phyloP scores from a whole-genome alignment of 1,140 invertebrate genomes.

The Littorina saxatilis region DNA sequence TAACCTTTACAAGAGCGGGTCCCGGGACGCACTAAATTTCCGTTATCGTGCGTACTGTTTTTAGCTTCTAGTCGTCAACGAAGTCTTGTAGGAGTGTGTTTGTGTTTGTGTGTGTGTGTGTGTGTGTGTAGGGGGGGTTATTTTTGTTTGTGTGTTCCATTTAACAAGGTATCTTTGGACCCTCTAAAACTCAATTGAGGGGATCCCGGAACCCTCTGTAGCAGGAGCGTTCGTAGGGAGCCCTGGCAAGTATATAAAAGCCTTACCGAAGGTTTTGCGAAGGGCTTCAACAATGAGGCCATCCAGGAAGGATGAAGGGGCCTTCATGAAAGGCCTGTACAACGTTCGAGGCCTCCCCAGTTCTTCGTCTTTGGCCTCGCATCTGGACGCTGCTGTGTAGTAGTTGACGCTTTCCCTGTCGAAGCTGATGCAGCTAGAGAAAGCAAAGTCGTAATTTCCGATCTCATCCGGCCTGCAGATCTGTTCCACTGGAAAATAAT shows the following conservation, averaged over 20 bases:
- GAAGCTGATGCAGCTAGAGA: constrained; percentile 18
- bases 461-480: constrained; percentile 1
- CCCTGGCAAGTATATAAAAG: too few relatives aligned
- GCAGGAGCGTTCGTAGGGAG: too few relatives aligned
- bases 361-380: background rate
- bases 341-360: background rate
- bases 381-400: background rate
- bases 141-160: too few relatives aligned
- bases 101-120: too few relatives aligned
- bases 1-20: too few relatives aligned
- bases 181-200: too few relatives aligned
- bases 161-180: too few relatives aligned
- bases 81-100: background rate
- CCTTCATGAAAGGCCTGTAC: background rate
- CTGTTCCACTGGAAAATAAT: background rate
- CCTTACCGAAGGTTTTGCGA: background rate
- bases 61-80: background rate
- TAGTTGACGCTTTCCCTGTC: background rate
- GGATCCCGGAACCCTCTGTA: too few relatives aligned
- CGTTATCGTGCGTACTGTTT: too few relatives aligned
- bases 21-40: too few relatives aligned
- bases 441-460: background rate
- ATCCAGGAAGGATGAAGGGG: background rate
- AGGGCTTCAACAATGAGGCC: background rate
- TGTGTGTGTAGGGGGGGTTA: too few relatives aligned